phyloP scores from a whole-genome alignment of 2,888 invertebrate species.

The Sericinus montela region DNA sequence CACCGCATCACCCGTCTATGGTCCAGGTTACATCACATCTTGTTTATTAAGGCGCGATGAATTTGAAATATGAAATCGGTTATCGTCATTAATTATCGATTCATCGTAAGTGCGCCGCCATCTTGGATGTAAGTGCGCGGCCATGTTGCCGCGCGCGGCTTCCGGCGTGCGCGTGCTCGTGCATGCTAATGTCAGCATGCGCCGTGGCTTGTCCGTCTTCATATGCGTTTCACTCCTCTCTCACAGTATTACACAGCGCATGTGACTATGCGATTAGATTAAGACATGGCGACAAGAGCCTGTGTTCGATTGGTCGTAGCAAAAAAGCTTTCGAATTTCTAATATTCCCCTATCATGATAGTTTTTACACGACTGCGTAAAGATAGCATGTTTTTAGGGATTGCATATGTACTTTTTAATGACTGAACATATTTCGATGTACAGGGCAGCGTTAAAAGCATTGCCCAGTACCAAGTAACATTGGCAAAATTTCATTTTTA shows the following conservation, averaged over 20 bases:
- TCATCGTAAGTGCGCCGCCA: constrained; percentile 59
- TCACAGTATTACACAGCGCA: constrained; percentile 17
- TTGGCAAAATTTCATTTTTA: too few species aligned
- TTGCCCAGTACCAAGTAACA: too few species aligned
- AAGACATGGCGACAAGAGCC: background rate
- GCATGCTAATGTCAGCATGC: constrained; percentile 72
- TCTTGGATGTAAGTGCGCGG: constrained; percentile 67
- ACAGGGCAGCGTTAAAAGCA: too few species aligned
- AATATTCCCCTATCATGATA: too few species aligned
- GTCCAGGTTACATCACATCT: constrained; percentile 68
- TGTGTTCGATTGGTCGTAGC: background rate
- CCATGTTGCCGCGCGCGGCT: constrained; percentile 69
- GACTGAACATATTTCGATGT: too few species aligned
- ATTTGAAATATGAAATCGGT: constrained; percentile 73
- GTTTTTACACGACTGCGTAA: too few species aligned
- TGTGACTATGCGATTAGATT: constrained; percentile 4
- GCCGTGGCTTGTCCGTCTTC: constrained; percentile 40
- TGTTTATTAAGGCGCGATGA: constrained; percentile 52
- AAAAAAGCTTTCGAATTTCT: background rate
- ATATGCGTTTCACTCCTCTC: constrained; percentile 50
- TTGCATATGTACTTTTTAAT: too few species aligned
- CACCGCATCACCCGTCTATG: constrained; percentile 48
- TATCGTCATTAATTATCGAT: constrained; percentile 73
- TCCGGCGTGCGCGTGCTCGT: constrained; percentile 69
- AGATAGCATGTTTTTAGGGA: too few species aligned